Percentiles rank a stretch among this genome's conserved stretches.
Conservation (phyloP, 1,140 invertebrate genomes). For the Plutomurus gul region DNA sequence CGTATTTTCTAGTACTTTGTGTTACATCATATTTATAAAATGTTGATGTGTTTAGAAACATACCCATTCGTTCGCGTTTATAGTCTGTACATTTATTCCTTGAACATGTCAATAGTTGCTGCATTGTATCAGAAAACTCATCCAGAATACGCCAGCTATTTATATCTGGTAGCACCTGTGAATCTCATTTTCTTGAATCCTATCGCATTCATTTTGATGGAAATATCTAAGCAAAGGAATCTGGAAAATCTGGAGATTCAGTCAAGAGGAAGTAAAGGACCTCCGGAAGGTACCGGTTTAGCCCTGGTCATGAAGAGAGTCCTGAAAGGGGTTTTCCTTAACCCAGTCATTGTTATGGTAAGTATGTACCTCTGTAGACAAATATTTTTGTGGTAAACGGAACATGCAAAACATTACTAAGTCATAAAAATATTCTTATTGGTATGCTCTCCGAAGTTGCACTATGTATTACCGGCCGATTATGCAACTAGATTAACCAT, state of each 20-base stretch:
- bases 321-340: slow-evolving; percentile 74
- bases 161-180: slow-evolving; percentile 93
- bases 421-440: too few species aligned
- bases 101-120: slow-evolving; percentile 58
- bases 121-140: slow-evolving; percentile 69
- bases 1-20: too few species aligned
- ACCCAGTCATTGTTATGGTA: slow-evolving; percentile 93
- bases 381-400: too few species aligned
- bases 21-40: too few species aligned
- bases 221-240: slow-evolving; percentile 72
- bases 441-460: too few species aligned
- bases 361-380: too few species aligned
- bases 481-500: too few species aligned
- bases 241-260: slow-evolving; percentile 32
- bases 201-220: slow-evolving; percentile 86
- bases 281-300: neutral
- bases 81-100: slow-evolving; percentile 21
- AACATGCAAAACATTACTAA: too few species aligned
- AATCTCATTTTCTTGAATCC: slow-evolving; percentile 91
- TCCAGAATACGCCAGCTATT: slow-evolving; percentile 85
- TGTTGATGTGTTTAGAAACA: too few species aligned
- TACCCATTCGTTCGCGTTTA: neutral
- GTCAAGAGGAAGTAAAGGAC: neutral
- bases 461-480: too few species aligned
- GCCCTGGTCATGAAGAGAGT: slow-evolving; percentile 45